Base-by-base conservation (phyloP, 2,888 invertebrate species). In the Drosophila histrio region DNA sequence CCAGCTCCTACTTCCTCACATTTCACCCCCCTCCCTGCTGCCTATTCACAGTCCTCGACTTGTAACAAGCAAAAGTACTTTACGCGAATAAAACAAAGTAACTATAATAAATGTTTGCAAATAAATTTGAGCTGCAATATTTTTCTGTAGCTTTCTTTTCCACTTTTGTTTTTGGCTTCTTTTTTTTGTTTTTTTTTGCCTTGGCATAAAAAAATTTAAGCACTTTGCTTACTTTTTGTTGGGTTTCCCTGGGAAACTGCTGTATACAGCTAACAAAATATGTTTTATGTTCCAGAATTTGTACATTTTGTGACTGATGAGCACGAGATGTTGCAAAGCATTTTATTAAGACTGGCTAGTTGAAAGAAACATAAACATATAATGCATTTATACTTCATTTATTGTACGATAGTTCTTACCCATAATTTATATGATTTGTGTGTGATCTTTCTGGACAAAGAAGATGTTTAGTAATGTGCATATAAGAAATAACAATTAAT, bases 71-170 rank as follows among this genome's bases (percentile, higher is more conserved):
- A 79, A 79, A 79, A 82, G 82, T 86, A 82, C 82, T 82, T 73
- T 64, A 66, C 63, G 72, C 64, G 64, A 79, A 88, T 86, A 86
- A 82, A 82, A 86, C 86, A 82, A 82, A 82, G 82, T 82, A 84
- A 84, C 88, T 85, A 87, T 87, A 88, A 84, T 84, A 84, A 84
- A 84, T 84, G 84, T 87, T 85, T 68, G 87, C 84, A 84, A 84
- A 84, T 84, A 84, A 84, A 84, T 84, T 84, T 73, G 75, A 87
- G 85, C 84, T 86, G 78, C 72, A 71, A 80, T 72, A 62, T 77
- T 72, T 19, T 32, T 50, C 39, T 32, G 46, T 44, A 28, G 17
- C 8, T 43, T 49, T 22, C 13, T 57, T 50, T 30, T 58, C 22
- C 13, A 38, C 32, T 64, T 39, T 46, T 32, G 26, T 44, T 57